phyloP scores from a whole-genome alignment of 1,140 invertebrate genomes.

The Catajapyx aquilonaris region DNA sequence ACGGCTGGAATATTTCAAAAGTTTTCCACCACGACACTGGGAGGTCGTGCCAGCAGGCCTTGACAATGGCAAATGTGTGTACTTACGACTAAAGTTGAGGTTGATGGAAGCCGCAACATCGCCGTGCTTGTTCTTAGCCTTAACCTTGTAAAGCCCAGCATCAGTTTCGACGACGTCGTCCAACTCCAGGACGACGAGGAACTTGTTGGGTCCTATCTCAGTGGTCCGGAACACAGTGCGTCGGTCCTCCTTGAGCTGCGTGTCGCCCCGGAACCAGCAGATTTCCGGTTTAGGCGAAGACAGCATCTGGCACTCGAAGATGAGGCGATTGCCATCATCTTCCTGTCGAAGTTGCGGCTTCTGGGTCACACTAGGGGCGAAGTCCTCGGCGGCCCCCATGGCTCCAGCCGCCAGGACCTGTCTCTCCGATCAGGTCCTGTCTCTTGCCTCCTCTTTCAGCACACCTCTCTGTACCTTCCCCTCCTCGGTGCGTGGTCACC shows the following conservation, averaged over 20 bases:
- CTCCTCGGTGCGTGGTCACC: no score
- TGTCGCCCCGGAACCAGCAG: constrained; percentile 74
- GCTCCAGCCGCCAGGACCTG: neutral
- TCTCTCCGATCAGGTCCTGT: no score
- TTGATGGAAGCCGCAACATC: constrained; percentile 96
- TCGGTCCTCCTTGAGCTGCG: constrained; percentile 52
- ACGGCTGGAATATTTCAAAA: no score
- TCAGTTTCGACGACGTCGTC: constrained; percentile 90
- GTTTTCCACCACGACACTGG: no score
- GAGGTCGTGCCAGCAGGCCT: no score
- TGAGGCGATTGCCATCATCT: constrained; percentile 82
- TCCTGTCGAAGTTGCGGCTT: constrained; percentile 89
- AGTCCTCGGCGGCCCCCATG: constrained; percentile 74
- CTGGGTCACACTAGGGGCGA: constrained; percentile 90
- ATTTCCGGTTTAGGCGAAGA: constrained; percentile 76
- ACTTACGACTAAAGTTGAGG: constrained; percentile 96
- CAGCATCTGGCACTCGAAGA: constrained; percentile 83
- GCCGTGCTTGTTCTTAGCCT: constrained; percentile 92
- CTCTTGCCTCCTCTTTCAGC: no score
- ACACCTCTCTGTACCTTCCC: no score
- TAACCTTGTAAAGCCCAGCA: constrained; percentile 91
- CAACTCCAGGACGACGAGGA: constrained; percentile 73
- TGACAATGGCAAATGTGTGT: constrained; percentile 7
- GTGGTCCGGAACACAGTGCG: constrained; percentile 71
- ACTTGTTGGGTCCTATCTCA: constrained; percentile 63